Evolutionary conservation across 2,888 invertebrate species (phyloP).

Genomic region (Brachylomia viminalis): DNA sequence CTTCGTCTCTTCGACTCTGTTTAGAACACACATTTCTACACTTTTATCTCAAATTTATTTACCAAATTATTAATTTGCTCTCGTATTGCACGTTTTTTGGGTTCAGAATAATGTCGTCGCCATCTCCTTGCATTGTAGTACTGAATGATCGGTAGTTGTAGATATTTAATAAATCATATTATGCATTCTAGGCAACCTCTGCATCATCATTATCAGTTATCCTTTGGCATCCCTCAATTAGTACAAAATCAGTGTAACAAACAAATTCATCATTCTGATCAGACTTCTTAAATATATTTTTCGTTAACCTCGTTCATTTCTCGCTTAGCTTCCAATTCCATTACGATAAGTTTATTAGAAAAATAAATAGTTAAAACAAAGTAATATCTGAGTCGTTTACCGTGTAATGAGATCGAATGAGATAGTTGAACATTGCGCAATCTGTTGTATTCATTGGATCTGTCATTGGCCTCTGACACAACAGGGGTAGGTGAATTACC

Average conservation of each 20-base stretch:
- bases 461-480: slow-evolving; percentile 29
- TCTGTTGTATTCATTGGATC: slow-evolving; percentile 30
- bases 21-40: not conserved
- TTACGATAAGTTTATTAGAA: slow-evolving; percentile 26
- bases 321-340: slow-evolving; percentile 25
- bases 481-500: not conserved
- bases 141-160: not conserved
- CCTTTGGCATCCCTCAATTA: not conserved
- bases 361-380: slow-evolving; percentile 56
- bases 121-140: not conserved
- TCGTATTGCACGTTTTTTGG: not conserved
- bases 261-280: not conserved
- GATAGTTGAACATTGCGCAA: slow-evolving; percentile 35
- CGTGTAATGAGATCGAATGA: slow-evolving; percentile 62
- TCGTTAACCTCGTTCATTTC: slow-evolving; percentile 21
- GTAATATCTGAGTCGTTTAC: slow-evolving; percentile 46
- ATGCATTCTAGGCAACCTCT: not conserved
- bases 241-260: not conserved
- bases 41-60: not conserved
- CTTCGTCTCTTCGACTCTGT: not conserved
- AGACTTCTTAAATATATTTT: not conserved
- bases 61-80: not conserved
- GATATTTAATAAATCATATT: not conserved
- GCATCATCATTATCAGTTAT: no score
- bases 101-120: no score